These are phyloP conservation scores for Gobio gobio DNA, from an alignment of 2,113 vertebrate species.

Conservation along the genomic window DNA sequence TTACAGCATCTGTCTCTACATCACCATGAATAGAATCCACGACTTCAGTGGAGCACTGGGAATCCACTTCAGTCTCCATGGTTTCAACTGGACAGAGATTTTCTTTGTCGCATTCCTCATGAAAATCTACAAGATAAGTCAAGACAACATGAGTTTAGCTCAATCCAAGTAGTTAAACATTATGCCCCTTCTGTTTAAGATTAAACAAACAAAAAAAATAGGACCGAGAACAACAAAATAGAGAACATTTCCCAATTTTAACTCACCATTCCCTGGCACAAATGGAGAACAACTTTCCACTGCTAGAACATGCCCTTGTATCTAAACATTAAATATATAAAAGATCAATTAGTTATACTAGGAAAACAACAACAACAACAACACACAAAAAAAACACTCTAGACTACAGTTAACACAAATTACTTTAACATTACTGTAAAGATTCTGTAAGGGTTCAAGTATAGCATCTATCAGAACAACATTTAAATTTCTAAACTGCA, in stretches of 20 bases:
- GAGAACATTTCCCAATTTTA: not conserved
- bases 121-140: not conserved
- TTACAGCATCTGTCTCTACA: not conserved
- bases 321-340: slow-evolving; percentile 32
- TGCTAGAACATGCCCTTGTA: slow-evolving; percentile 3
- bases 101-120: slow-evolving; percentile 35
- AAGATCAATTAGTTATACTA: no score
- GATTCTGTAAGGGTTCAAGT: no score
- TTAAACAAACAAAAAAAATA: not conserved
- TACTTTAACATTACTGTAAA: not conserved
- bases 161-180: not conserved
- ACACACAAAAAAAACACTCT: no score
- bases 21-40: not conserved
- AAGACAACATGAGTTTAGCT: not conserved
- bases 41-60: not conserved
- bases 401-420: not conserved
- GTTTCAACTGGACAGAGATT: slow-evolving; percentile 37
- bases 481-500: not conserved
- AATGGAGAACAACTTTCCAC: slow-evolving; percentile 19
- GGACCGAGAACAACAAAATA: not conserved
- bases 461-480: not conserved
- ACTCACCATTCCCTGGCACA: not conserved
- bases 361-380: not conserved
- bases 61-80: slow-evolving; percentile 13
- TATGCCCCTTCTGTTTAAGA: not conserved